Percentiles rank a stretch among this genome's conserved stretches.
These are phyloP conservation scores for Lithosia quadra DNA, from an alignment of 2,888 invertebrate species.

Conservation along the genomic window DNA sequence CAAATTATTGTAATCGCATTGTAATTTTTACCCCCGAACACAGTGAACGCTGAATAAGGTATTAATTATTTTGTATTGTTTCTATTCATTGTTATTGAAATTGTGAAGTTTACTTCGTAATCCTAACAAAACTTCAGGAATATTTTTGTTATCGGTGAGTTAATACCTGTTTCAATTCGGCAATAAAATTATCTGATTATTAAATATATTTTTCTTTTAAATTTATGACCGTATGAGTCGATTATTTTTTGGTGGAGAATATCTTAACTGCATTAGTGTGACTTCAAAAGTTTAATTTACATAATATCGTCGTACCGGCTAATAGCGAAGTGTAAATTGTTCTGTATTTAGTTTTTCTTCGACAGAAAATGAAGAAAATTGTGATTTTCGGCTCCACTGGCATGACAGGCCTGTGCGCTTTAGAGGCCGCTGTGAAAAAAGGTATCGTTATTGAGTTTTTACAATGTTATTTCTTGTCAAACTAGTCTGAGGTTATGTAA, in stretches of 20 bases:
- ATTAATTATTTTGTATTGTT: not conserved
- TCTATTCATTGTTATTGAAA: not conserved
- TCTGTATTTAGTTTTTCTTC: conserved; percentile 27
- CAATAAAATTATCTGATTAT: not conserved
- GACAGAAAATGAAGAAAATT: conserved; percentile 89
- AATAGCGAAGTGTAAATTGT: not conserved
- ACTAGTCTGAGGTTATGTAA: not conserved
- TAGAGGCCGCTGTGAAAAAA: conserved; percentile 92
- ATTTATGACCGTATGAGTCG: not conserved
- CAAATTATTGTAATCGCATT: not conserved
- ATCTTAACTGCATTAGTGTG: not conserved
- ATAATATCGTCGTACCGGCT: conserved; percentile 29
- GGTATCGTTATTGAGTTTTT: conserved; percentile 83
- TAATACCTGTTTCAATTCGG: not conserved
- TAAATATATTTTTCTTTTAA: not conserved
- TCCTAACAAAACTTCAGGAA: not conserved
- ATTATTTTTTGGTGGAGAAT: not conserved
- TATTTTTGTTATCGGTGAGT: conserved; percentile 4
- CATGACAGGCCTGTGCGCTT: conserved; percentile 92
- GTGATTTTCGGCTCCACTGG: conserved; percentile 95
- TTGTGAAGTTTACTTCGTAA: not conserved
- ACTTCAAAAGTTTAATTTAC: not conserved
- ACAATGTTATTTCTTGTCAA: no score
- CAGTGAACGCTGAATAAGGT: not conserved
- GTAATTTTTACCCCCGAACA: not conserved